A percentile compares a stretch with the other conserved stretches of the same genome.
phyloP scores from a whole-genome alignment of 2,113 vertebrate species.

The Galeopterus variegatus region DNA sequence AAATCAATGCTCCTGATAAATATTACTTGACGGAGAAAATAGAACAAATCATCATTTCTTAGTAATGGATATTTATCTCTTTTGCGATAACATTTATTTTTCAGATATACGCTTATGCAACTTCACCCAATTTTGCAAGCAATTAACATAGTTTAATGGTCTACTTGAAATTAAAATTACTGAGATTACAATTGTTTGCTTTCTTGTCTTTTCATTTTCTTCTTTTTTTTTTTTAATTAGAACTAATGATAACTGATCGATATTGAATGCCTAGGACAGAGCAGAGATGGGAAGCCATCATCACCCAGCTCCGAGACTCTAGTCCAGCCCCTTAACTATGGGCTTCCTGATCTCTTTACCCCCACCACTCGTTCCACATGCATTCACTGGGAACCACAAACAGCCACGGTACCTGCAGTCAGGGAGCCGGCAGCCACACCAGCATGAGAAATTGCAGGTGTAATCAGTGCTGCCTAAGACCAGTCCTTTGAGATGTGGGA shows the following conservation, averaged over 20 bases:
- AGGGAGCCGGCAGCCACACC: neutral
- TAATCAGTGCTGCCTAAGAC: accelerated
- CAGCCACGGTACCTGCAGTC: accelerated
- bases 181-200: neutral
- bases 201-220: neutral
- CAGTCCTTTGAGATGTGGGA: neutral
- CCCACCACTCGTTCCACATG: no score
- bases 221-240: neutral
- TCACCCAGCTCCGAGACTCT: accelerated
- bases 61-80: conserved; percentile 84
- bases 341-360: accelerated
- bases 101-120: conserved; percentile 66
- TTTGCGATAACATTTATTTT: conserved; percentile 84
- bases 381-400: accelerated
- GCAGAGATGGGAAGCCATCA: accelerated
- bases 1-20: conserved; percentile 90
- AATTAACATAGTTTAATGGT: conserved; percentile 79
- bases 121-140: conserved; percentile 66
- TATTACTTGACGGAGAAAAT: conserved; percentile 84
- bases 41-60: conserved; percentile 84
- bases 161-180: conserved; percentile 2
- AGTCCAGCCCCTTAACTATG: neutral
- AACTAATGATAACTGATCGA: neutral
- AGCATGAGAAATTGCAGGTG: neutral
- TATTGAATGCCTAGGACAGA: accelerated